These are phyloP conservation scores for Pristionchus fissidentatus DNA, from an alignment of 2,888 invertebrate genomes.

Conservation along the genomic window DNA sequence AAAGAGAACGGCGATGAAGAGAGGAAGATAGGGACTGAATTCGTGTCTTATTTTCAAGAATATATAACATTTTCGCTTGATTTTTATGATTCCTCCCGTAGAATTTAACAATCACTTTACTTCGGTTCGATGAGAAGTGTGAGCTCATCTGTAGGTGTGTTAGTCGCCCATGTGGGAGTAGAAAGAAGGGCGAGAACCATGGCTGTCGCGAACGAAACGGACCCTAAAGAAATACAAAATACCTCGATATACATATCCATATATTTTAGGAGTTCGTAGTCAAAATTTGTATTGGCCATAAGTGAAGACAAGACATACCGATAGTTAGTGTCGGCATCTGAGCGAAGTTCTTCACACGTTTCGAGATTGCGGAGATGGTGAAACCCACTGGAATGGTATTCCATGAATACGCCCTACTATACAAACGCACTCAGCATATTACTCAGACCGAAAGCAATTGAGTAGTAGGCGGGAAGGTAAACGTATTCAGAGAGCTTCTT, in stretches of 20 bases:
- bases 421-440: conserved; percentile 37
- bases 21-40: background rate
- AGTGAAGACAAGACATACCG: too few species aligned
- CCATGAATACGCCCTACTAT: too few species aligned
- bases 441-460: conserved; percentile 5
- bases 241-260: too few species aligned
- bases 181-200: background rate
- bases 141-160: background rate
- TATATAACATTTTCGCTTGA: too few species aligned
- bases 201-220: background rate
- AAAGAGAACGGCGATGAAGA: background rate
- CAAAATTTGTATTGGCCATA: too few species aligned
- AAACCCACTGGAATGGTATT: conserved; percentile 47
- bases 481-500: background rate
- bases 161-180: background rate
- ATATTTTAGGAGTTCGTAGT: too few species aligned
- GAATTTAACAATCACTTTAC: too few species aligned
- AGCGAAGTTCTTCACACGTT: conserved; percentile 22
- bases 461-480: conserved; percentile 37
- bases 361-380: conserved; percentile 22
- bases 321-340: conserved; percentile 24
- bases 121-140: conserved; percentile 10
- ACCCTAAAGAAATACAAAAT: too few species aligned
- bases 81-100: too few species aligned
- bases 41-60: too few species aligned